Evolutionary conservation across 2,113 vertebrate species (phyloP).

Genomic region (Synchiropus splendidus): DNA sequence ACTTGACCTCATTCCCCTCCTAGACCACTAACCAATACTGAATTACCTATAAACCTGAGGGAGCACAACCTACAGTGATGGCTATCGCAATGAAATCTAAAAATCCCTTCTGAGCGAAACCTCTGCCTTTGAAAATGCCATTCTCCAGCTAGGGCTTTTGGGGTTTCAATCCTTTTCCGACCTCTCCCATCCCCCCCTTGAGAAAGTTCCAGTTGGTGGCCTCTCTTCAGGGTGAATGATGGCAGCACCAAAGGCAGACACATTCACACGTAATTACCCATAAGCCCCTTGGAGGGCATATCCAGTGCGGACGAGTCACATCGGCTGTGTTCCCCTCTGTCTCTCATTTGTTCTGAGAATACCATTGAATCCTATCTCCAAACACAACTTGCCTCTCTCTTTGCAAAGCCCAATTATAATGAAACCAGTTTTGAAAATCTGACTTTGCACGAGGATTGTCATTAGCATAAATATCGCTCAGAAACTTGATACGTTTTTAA

Average conservation of each 20-base stretch:
- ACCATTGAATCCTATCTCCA: constrained; percentile 15
- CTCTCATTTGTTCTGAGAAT: constrained; percentile 12
- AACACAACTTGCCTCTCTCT: too few relatives aligned
- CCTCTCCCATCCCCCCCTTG: constrained; percentile 22
- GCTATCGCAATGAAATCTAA: constrained; percentile 33
- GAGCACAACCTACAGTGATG: constrained; percentile 18
- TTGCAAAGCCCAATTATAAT: constrained; percentile 1
- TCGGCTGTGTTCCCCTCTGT: constrained; percentile 9
- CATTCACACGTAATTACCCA: constrained; percentile 54
- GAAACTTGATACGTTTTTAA: constrained; percentile 22
- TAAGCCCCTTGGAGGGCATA: constrained; percentile 39
- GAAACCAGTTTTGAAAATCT: constrained; percentile 3
- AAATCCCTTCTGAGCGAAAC: constrained; percentile 19
- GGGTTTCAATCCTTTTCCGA: constrained; percentile 21
- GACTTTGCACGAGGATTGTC: constrained; percentile 5
- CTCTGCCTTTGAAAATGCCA: constrained; percentile 31
- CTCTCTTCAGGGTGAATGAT: constrained; percentile 45
- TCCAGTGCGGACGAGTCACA: constrained; percentile 21
- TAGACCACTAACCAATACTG: constrained; percentile 15
- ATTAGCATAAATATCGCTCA: constrained; percentile 21
- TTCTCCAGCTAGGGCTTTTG: constrained; percentile 14
- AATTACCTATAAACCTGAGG: constrained; percentile 32
- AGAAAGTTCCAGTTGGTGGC: constrained; percentile 46
- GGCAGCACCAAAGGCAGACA: constrained; percentile 38
- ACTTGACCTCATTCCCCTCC: too few relatives aligned